These are phyloP conservation scores for Recurvirostra avosetta DNA, from an alignment of 2,113 vertebrate species.

Conservation along the genomic window DNA sequence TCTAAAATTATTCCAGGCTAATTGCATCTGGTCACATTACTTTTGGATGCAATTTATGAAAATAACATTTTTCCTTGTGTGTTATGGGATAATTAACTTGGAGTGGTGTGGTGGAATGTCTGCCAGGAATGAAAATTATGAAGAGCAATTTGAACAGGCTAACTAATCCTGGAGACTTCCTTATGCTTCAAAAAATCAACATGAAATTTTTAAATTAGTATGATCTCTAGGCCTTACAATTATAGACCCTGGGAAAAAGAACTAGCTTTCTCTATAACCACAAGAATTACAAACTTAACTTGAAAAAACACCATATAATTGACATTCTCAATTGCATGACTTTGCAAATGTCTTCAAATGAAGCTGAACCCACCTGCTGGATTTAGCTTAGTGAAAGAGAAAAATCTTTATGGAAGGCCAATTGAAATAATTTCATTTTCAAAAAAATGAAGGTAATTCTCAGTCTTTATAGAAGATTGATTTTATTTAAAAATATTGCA, in stretches of 20 bases:
- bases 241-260: background rate
- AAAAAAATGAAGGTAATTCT: background rate
- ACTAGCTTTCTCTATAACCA: background rate
- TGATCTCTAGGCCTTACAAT: background rate
- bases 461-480: background rate
- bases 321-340: background rate
- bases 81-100: background rate
- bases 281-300: background rate
- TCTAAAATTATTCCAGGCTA: background rate
- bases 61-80: background rate
- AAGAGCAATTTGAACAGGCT: background rate
- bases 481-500: background rate
- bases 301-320: background rate
- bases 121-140: background rate
- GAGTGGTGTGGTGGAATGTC: background rate
- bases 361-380: background rate
- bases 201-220: background rate
- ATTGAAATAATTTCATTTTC: background rate
- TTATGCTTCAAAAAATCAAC: background rate
- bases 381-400: background rate
- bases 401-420: background rate
- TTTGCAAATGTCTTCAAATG: background rate
- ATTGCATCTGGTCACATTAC: background rate
- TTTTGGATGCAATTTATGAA: background rate
- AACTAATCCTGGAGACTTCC: background rate